Evolutionary conservation across 1,140 invertebrate genomes (phyloP).

Genomic region (Drosophila triauraria): DNA sequence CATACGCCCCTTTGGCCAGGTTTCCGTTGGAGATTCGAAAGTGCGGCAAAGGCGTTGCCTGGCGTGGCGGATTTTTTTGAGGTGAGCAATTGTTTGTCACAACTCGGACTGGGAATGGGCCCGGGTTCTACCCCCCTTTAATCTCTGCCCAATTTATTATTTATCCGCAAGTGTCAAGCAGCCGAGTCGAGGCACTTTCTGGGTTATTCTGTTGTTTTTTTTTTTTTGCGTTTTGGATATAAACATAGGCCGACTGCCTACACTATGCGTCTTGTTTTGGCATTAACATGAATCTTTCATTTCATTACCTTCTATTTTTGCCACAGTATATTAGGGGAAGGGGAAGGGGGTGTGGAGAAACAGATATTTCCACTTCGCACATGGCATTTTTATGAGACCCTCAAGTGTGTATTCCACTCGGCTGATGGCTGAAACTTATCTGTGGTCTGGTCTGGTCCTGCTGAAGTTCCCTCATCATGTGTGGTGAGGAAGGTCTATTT

Average conservation of each 20-base stretch:
- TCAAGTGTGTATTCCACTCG: slow-evolving; percentile 24
- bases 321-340: background rate
- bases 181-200: too few species aligned
- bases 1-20: slow-evolving; percentile 30
- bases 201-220: too few species aligned
- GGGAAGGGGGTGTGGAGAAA: background rate
- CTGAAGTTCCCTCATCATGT: slow-evolving; percentile 7
- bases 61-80: background rate
- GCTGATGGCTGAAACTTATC: slow-evolving; percentile 3
- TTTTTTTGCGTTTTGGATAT: slow-evolving; percentile 9
- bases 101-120: background rate
- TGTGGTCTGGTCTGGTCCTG: background rate
- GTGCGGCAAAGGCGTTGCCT: slow-evolving; percentile 36
- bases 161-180: slow-evolving; percentile 29
- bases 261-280: slow-evolving; percentile 1
- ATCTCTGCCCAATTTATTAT: slow-evolving; percentile 32
- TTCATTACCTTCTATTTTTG: slow-evolving; percentile 32
- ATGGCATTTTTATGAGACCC: slow-evolving; percentile 37
- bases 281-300: slow-evolving; percentile 45
- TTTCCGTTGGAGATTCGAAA: slow-evolving; percentile 49
- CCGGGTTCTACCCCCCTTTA: background rate
- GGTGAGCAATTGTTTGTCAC: slow-evolving; percentile 24
- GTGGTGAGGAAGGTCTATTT: background rate
- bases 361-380: slow-evolving; percentile 34
- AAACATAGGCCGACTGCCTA: slow-evolving; percentile 1